Base-by-base conservation (phyloP, 2,113 vertebrate species). In the Epinephelus cyanopodus region DNA sequence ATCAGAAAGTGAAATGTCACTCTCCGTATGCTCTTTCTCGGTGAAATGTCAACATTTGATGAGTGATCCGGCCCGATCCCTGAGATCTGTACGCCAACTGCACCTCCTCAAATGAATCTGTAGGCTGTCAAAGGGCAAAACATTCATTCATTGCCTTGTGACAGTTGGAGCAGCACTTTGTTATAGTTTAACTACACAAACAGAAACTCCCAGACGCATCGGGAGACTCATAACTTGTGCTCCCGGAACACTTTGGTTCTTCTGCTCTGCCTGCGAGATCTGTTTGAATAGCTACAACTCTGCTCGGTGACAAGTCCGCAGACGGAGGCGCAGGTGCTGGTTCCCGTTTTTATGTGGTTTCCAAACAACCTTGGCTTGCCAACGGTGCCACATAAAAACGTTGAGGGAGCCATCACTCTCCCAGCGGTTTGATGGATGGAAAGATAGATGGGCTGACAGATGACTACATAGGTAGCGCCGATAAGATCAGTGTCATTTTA, bases 401-500 rank as follows among this genome's bases (percentile, higher is more conserved):
- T 39, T 70, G 75, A 89, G 79, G 90, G 80, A 87, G 85, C 86
- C 81, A 86, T 93, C 88, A 88, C 75, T 94, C 93, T 87, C 66
- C 60, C 78, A 72, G 77, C 9, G 13, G 82, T 86, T 88, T 92
- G 95, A 94, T 94, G 90, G 93, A 95, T 92, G 87, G 88, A 85
- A 85, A 83, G 92, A 86, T 91, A 84, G 89, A 94, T 91, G 86
- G 83, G 83, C 85, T 93, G 93, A 93, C 84, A 84, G 91, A 90
- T 87, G 92, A 92, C 93, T 92, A 93, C 92, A 90, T 84, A 90
- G 92, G 90, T 86, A 90, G 66, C 45, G n/a, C 27, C 60, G 88
- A 94, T 94, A 93, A 87, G 88, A 95, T 94, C 93, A 92, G 89
- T 93, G 92, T 94, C 92, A 93, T 90, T 92, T 91, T 90, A 92